Conservation (phyloP, 2,888 invertebrate genomes). For the Eupithecia abbreviata region DNA sequence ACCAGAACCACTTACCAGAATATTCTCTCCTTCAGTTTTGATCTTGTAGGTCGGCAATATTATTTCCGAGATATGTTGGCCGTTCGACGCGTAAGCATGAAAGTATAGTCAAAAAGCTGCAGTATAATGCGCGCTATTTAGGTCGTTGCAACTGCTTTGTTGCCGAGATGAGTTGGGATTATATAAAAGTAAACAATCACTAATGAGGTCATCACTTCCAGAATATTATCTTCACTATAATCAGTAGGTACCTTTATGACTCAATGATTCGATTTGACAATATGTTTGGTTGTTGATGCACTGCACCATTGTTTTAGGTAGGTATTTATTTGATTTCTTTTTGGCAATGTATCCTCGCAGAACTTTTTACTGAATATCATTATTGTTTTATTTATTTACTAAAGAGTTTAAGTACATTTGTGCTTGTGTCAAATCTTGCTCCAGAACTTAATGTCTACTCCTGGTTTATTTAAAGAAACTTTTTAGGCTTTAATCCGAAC, state of each 20-base stretch:
- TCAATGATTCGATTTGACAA: neutral
- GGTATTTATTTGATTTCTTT: neutral
- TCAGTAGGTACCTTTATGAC: neutral
- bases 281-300: neutral
- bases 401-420: neutral
- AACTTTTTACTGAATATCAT: neutral
- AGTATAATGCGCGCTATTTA: constrained; percentile 71
- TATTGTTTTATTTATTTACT: neutral
- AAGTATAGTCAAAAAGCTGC: constrained; percentile 64
- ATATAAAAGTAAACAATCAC: constrained; percentile 25
- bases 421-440: neutral
- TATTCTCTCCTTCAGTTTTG: neutral
- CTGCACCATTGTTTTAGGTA: neutral
- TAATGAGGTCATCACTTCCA: constrained; percentile 26
- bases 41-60: neutral
- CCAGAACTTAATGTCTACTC: neutral
- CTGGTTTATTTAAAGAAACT: neutral
- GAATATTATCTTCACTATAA: neutral
- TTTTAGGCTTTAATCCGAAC: neutral
- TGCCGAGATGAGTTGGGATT: constrained; percentile 41
- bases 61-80: constrained; percentile 6
- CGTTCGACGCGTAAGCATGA: constrained; percentile 56
- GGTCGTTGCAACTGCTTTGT: constrained; percentile 72
- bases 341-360: neutral
- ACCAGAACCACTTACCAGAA: neutral